Conservation (phyloP, 1,140 invertebrate genomes). For the Gonatopus flavifemur region DNA sequence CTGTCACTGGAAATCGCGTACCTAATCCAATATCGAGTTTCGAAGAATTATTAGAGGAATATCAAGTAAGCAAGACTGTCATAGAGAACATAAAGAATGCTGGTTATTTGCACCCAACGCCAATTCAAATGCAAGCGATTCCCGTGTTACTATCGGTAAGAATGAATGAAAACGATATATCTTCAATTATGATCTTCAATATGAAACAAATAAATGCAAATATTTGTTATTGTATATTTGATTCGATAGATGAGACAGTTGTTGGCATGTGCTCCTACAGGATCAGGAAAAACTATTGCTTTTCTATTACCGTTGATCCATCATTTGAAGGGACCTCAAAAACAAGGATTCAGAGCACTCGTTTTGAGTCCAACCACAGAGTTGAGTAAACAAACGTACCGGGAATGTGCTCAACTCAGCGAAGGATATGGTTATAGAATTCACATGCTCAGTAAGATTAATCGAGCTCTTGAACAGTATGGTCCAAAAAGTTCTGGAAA, state of each 20-base stretch:
- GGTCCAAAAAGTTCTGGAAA: constrained; percentile 66
- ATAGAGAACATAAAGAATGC: constrained; percentile 73
- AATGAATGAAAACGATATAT: constrained; percentile 3
- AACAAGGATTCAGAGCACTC: constrained; percentile 77
- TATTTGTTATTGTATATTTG: constrained; percentile 3
- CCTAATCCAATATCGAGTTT: constrained; percentile 76
- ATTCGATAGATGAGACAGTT: constrained; percentile 72
- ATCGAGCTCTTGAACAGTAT: constrained; percentile 63
- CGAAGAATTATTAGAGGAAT: constrained; percentile 62
- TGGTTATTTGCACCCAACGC: constrained; percentile 81
- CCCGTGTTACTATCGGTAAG: constrained; percentile 80
- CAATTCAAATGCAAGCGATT: constrained; percentile 93
- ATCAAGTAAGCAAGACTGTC: constrained; percentile 64
- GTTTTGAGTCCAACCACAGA: constrained; percentile 92
- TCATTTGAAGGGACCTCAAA: constrained; percentile 64
- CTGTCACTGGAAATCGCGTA: constrained; percentile 73
- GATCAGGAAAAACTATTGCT: constrained; percentile 85
- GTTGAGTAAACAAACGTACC: constrained; percentile 86
- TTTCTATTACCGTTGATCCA: constrained; percentile 83
- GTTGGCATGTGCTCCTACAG: constrained; percentile 92
- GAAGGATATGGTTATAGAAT: constrained; percentile 72
- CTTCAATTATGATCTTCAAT: constrained; percentile 6
- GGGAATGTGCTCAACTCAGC: constrained; percentile 77
- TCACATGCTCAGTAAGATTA: constrained; percentile 76
- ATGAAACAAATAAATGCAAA: constrained; percentile 3